Conservation (phyloP, 2,113 vertebrate species). For the Chaenogobius annularis region DNA sequence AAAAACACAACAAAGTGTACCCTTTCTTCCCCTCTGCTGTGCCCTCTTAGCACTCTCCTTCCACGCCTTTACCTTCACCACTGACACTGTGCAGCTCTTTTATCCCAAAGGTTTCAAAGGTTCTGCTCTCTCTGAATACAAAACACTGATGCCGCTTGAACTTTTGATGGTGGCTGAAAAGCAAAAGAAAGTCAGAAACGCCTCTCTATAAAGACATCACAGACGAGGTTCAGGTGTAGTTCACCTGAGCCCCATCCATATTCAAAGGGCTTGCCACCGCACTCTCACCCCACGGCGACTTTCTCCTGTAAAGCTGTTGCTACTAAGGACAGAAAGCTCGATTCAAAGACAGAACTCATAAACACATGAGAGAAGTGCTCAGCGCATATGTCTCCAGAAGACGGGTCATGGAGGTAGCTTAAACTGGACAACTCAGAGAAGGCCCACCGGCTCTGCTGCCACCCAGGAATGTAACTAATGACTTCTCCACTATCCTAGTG, state of each 20-base stretch:
- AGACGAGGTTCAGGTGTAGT: constrained; percentile 79
- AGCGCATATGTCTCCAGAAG: constrained; percentile 28
- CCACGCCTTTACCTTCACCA: constrained; percentile 70
- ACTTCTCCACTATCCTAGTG: constrained; percentile 23
- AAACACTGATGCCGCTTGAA: constrained; percentile 78
- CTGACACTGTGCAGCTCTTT: constrained; percentile 75
- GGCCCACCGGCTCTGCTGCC: constrained; percentile 17
- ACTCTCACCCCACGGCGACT: constrained; percentile 50
- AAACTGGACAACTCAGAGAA: constrained; percentile 25
- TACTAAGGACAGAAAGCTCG: constrained; percentile 35
- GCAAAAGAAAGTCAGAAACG: constrained; percentile 73
- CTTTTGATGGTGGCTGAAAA: constrained; percentile 80
- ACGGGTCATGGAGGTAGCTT: constrained; percentile 21
- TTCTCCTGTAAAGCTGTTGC: constrained; percentile 39
- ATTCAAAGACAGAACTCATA: constrained; percentile 42
- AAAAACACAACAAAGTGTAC: constrained; percentile 67
- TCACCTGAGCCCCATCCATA: constrained; percentile 75
- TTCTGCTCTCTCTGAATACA: constrained; percentile 78
- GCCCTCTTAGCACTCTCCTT: constrained; percentile 63
- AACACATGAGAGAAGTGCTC: constrained; percentile 48
- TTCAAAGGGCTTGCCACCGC: constrained; percentile 57
- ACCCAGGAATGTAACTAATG: constrained; percentile 47
- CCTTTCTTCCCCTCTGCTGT: constrained; percentile 57
- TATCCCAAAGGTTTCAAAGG: constrained; percentile 79
- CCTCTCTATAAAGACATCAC: constrained; percentile 79